A percentile compares a stretch with the other conserved stretches of the same genome.
These are phyloP conservation scores for Spodoptera litura DNA, from an alignment of 1,140 invertebrate species.

Conservation along the genomic window DNA sequence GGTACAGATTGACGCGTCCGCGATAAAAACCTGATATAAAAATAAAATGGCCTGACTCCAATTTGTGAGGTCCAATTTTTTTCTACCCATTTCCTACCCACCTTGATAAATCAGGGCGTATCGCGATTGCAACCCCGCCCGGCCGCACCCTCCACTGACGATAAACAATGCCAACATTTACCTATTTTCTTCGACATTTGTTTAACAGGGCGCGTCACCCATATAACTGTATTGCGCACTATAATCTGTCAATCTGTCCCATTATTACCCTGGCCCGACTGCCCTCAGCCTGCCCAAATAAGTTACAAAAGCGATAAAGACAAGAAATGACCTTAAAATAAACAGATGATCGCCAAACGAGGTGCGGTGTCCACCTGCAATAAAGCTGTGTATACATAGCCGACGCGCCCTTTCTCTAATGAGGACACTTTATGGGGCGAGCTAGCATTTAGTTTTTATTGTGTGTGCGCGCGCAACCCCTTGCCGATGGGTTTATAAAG, in stretches of 20 bases:
- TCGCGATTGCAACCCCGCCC: constrained; percentile 62
- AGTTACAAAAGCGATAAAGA: constrained; percentile 76
- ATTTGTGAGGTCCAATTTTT: constrained; percentile 60
- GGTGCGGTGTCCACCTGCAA: constrained; percentile 71
- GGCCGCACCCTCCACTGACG: constrained; percentile 62
- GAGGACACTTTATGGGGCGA: constrained; percentile 81
- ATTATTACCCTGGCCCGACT: constrained; percentile 62
- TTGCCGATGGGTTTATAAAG: constrained; percentile 71
- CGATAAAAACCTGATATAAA: constrained; percentile 45
- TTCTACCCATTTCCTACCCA: constrained; percentile 44
- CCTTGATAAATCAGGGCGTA: constrained; percentile 75
- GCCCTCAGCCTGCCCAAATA: constrained; percentile 64
- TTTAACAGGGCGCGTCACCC: constrained; percentile 70
- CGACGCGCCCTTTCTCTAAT: constrained; percentile 82
- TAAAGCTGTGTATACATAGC: constrained; percentile 78
- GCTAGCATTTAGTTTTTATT: constrained; percentile 79
- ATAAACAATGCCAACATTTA: constrained; percentile 65
- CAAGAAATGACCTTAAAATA: constrained; percentile 82
- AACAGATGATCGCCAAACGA: constrained; percentile 81
- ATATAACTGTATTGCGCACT: constrained; percentile 72
- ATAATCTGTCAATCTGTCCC: constrained; percentile 64
- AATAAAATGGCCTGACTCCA: constrained; percentile 56
- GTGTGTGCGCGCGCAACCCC: constrained; percentile 80
- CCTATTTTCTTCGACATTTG: constrained; percentile 77
- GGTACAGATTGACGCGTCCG: constrained; percentile 35